phyloP scores from a whole-genome alignment of 2,113 vertebrate genomes.

The Rallus limicola region DNA sequence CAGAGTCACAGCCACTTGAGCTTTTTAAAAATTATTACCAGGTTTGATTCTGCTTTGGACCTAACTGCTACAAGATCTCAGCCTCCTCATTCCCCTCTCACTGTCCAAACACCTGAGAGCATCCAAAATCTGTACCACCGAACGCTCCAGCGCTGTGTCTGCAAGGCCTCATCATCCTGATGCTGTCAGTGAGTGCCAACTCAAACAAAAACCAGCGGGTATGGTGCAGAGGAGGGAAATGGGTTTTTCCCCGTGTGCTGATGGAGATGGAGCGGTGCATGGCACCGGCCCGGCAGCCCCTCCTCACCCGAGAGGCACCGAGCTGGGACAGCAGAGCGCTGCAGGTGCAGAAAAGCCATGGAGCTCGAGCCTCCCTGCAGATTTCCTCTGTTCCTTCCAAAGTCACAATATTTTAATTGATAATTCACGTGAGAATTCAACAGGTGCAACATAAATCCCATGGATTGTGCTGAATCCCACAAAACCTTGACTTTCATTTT shows the following conservation, averaged over 20 bases:
- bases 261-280: neutral
- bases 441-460: conserved; percentile 67
- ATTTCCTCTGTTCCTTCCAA: conserved; percentile 48
- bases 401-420: conserved; percentile 58
- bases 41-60: neutral
- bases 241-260: neutral
- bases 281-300: neutral
- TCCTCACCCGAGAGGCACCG: neutral
- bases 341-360: conserved; percentile 49
- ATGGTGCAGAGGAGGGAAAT: neutral
- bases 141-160: neutral
- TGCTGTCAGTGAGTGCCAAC: neutral
- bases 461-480: conserved; percentile 45
- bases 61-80: neutral
- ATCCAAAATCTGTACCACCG: neutral
- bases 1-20: fast-evolving
- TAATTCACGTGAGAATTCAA: conserved; percentile 63
- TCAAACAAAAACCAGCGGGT: neutral
- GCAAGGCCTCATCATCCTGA: fast-evolving
- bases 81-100: fast-evolving
- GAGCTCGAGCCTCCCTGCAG: neutral
- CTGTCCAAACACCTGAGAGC: neutral
- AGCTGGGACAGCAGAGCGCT: neutral
- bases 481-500: conserved; percentile 47
- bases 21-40: neutral